Base-by-base conservation (phyloP, 2,113 vertebrate genomes). In the Cynopterus brachyotis region DNA sequence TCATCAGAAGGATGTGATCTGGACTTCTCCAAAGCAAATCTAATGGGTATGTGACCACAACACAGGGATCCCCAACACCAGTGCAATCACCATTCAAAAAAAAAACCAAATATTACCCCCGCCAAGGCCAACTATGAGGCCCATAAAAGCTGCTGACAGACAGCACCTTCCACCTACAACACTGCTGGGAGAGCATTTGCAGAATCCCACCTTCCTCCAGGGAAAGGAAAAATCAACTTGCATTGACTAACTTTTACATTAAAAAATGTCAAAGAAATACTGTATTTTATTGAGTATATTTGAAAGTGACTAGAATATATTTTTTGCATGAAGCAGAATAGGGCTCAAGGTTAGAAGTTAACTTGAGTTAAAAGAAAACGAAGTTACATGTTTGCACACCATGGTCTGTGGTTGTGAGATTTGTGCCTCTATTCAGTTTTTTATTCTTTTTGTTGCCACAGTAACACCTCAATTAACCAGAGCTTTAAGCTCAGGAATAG, bases 391-490 rank as follows among this genome's bases (percentile, higher is more conserved):
- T 92, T 94, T 85, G 89, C n/a, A 94, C 75, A 91, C 50, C 76
- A 57, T 76, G 78, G 69, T 86, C 47, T 55, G 40, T 57, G 62
- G 55, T 53, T 86, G 32, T 89, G 89, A 87, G 64, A 95, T 82
- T 5, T 53, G 55, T 91, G 37, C 73, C 55, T 2, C 3, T 47
- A 5, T 88, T 84, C 84, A 81, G 84, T 2, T 78, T 89, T 84
- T 94, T 67, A 64, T 76, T 40, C 50, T 89, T 73, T 8, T 45
- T 64, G 72, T 95, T 94, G 59, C 79, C 72, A 93, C 35, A 89
- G 86, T 30, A 95, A 93, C 15, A 69, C 83, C n/a, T 97, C 95
- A 94, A 0, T 80, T 96, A 97, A 92, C 64, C 57, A 66, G 62
- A 86, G 40, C 32, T 86, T 47, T 47, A 42, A 62, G 79, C 83